phyloP scores from a whole-genome alignment of 1,140 invertebrate species.

The Drosophila rufa region DNA sequence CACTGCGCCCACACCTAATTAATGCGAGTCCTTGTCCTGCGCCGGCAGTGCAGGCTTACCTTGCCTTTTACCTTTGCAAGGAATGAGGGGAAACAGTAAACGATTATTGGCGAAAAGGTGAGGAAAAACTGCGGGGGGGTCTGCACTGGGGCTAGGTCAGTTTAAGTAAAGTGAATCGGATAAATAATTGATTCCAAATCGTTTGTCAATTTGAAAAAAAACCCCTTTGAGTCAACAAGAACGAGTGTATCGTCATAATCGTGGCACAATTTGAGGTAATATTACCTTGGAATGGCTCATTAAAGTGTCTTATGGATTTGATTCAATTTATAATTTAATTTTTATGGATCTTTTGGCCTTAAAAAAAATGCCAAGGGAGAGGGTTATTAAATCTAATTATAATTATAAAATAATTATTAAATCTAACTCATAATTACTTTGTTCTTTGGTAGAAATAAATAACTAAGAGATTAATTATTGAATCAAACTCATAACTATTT shows the following conservation, averaged over 20 bases:
- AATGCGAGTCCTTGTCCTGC: conserved; percentile 20
- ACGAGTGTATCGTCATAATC: background rate
- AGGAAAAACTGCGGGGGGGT: background rate
- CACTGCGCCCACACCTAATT: conserved; percentile 36
- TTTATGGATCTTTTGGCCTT: no score
- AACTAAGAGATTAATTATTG: no score
- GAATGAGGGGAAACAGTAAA: background rate
- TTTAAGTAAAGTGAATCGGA: background rate
- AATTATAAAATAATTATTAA: no score
- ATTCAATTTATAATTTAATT: no score
- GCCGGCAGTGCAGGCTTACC: conserved; percentile 15
- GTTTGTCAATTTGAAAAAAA: conserved; percentile 12
- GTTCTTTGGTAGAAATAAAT: no score
- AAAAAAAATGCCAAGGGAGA: no score
- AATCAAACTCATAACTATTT: no score
- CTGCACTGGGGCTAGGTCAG: background rate
- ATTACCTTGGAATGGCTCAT: background rate
- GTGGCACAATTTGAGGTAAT: conserved; percentile 1
- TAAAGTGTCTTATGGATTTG: no score
- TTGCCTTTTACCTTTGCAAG: background rate
- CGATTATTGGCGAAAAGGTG: background rate
- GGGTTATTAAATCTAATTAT: no score
- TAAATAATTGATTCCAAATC: conserved; percentile 26
- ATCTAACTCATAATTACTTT: background rate
- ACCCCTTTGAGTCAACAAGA: background rate